Evolutionary conservation across 2,113 vertebrate genomes (phyloP).

Genomic region (Eublepharis macularius): DNA sequence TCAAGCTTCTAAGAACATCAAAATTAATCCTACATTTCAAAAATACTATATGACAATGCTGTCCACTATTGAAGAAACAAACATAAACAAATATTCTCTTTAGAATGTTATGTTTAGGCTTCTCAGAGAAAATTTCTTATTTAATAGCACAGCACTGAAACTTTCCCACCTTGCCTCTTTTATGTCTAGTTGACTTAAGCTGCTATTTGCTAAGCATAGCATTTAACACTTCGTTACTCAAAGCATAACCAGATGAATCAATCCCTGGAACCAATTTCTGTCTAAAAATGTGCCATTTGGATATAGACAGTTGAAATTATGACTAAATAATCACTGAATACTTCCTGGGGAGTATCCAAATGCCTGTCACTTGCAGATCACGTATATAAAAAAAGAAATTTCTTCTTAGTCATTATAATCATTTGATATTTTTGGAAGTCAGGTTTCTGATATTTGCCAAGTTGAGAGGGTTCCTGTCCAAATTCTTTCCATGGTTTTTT

Average conservation of each 20-base stretch:
- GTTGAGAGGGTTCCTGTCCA: slow-evolving; percentile 15
- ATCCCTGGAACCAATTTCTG: slow-evolving; percentile 13
- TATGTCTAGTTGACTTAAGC: slow-evolving; percentile 26
- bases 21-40: background rate
- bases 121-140: background rate
- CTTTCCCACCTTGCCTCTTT: background rate
- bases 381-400: slow-evolving; percentile 4
- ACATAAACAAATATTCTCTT: background rate
- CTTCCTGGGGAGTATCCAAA: slow-evolving; percentile 16
- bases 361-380: slow-evolving; percentile 29
- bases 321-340: slow-evolving; percentile 6
- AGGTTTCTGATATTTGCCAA: slow-evolving; percentile 27
- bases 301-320: slow-evolving; percentile 33
- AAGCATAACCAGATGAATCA: slow-evolving; percentile 8
- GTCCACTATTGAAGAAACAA: background rate
- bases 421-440: slow-evolving; percentile 25
- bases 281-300: slow-evolving; percentile 25
- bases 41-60: background rate
- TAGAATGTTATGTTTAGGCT: background rate
- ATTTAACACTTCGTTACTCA: background rate
- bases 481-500: background rate
- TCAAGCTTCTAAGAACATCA: background rate
- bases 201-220: slow-evolving; percentile 9
- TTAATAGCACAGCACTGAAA: background rate
- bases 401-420: background rate